A percentile compares a stretch with the other conserved stretches of the same genome.
Conservation (phyloP, 2,888 invertebrate genomes). For the Ptilodon capucinus region DNA sequence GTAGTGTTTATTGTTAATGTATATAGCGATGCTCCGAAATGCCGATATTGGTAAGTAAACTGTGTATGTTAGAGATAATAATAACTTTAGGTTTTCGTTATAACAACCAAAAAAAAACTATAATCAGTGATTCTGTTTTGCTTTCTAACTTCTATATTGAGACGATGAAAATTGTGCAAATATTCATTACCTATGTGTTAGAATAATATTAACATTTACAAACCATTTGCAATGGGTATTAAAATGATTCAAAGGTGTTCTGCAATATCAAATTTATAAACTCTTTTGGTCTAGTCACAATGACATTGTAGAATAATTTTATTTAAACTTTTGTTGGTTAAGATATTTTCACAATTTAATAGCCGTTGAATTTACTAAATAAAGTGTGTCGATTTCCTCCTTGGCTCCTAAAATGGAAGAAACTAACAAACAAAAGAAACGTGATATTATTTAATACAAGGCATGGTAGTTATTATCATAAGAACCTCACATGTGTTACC, state of each 20-base stretch:
- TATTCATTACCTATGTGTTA: too few species aligned
- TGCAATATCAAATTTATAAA: too few species aligned
- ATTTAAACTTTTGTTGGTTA: too few species aligned
- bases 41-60: conserved; percentile 63
- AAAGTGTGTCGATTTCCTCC: conserved; percentile 53
- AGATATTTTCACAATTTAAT: conserved; percentile 61
- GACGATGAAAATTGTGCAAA: conserved; percentile 64
- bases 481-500: conserved; percentile 48
- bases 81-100: conserved; percentile 39
- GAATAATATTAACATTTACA: too few species aligned
- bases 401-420: conserved; percentile 65
- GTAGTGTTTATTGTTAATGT: conserved; percentile 68
- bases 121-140: conserved; percentile 59
- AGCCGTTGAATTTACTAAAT: conserved; percentile 39
- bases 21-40: conserved; percentile 55
- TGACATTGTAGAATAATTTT: too few species aligned
- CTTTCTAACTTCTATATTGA: conserved; percentile 56
- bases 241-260: too few species aligned
- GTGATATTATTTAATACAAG: conserved; percentile 46
- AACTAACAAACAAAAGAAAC: not conserved
- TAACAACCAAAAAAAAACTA: conserved; percentile 41
- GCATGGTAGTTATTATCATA: conserved; percentile 70
- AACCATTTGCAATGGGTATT: too few species aligned
- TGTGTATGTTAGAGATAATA: conserved; percentile 46
- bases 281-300: too few species aligned